A percentile compares a stretch with the other conserved stretches of the same genome.
phyloP scores from a whole-genome alignment of 2,888 invertebrate species.

The Xylota segnis region DNA sequence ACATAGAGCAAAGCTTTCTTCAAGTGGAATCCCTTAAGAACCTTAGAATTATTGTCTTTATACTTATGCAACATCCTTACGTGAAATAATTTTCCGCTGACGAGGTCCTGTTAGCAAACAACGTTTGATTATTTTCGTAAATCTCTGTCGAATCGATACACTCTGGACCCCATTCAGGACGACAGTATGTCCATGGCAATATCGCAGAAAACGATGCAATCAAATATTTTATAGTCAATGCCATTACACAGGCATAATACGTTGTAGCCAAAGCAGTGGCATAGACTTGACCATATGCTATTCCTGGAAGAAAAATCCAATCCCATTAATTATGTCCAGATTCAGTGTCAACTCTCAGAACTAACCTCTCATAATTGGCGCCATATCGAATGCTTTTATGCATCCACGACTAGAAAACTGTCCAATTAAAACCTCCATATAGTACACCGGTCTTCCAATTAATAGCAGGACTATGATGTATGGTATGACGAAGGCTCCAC shows the following conservation, averaged over 20 bases:
- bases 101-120: slow-evolving; percentile 77
- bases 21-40: too few species aligned
- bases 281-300: slow-evolving; percentile 86
- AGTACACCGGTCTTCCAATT: slow-evolving; percentile 89
- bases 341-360: background rate
- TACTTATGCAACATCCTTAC: slow-evolving; percentile 78
- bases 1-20: too few species aligned
- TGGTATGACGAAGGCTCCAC: slow-evolving; percentile 89
- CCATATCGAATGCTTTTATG: slow-evolving; percentile 88
- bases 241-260: slow-evolving; percentile 89
- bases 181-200: slow-evolving; percentile 88
- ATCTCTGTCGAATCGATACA: slow-evolving; percentile 81
- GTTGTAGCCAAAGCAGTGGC: slow-evolving; percentile 87
- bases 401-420: slow-evolving; percentile 90
- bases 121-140: slow-evolving; percentile 69
- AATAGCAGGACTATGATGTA: slow-evolving; percentile 88
- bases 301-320: slow-evolving; percentile 82
- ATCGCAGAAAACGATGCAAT: slow-evolving; percentile 86
- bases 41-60: too few species aligned
- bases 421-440: slow-evolving; percentile 89
- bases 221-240: slow-evolving; percentile 87
- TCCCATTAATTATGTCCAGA: background rate
- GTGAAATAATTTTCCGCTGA: slow-evolving; percentile 84
- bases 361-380: slow-evolving; percentile 89
- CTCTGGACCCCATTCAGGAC: slow-evolving; percentile 85